Evolutionary conservation across 2,888 invertebrate genomes (phyloP).

Genomic region (Muscina levida): DNA sequence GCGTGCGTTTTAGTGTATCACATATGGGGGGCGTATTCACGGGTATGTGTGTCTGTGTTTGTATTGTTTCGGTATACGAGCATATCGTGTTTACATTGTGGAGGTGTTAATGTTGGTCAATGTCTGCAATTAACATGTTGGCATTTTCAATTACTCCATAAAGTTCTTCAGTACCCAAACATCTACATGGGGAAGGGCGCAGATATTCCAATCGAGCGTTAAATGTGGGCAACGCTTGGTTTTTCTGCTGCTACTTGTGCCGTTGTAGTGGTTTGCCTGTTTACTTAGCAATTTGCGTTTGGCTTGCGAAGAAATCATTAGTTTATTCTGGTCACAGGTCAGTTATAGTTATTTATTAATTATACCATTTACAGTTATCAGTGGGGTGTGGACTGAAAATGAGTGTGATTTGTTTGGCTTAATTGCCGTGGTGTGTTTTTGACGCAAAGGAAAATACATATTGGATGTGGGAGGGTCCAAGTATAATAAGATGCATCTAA

Average conservation of each 20-base stretch:
- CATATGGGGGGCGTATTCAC: neutral
- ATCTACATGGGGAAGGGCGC: neutral
- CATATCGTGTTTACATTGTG: slow-evolving; percentile 12
- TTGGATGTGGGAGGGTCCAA: too few relatives aligned
- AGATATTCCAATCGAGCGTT: neutral
- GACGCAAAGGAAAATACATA: too few relatives aligned
- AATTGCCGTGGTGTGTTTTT: neutral
- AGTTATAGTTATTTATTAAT: neutral
- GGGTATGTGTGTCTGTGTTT: neutral
- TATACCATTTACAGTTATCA: neutral
- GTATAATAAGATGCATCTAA: too few relatives aligned
- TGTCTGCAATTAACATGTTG: slow-evolving; percentile 58
- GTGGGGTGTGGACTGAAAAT: neutral
- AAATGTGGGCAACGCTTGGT: neutral
- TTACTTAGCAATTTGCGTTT: neutral
- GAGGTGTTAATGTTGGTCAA: slow-evolving; percentile 62
- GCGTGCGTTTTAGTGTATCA: neutral
- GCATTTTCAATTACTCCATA: slow-evolving; percentile 56
- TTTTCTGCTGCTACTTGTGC: neutral
- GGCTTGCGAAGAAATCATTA: neutral
- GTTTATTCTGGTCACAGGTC: neutral
- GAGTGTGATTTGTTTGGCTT: neutral
- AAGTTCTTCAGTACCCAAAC: slow-evolving; percentile 20
- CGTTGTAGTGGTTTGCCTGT: neutral
- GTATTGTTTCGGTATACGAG: neutral